Base-by-base conservation (phyloP, 2,888 invertebrate species). In the Galerucella nymphaeae region DNA sequence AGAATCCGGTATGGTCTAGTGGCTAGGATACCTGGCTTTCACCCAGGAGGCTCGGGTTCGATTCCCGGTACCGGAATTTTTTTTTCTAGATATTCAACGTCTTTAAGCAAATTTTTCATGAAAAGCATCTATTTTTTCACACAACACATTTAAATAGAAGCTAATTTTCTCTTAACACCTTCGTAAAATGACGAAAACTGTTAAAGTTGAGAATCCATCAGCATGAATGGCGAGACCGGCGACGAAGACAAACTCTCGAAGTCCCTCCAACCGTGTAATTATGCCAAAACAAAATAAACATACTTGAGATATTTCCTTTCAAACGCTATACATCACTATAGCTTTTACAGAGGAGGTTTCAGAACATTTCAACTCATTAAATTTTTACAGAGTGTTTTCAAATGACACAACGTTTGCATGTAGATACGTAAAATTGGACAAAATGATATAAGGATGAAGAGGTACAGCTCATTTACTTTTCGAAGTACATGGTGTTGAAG, bases 11-110 rank as follows among this genome's bases (percentile, higher is more conserved):
- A 82, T 83, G 82, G 83, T 90, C 90, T 90, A 90, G 90, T 90
- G 90, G 90, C 90, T 90, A 90, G 90, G 90, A 90, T 91, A 90
- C 90, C 90, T 90, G 90, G 90, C 90, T 90, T 89, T 90, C 90
- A 90, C 90, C 90, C 90, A 90, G 90, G 90, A 91, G 91, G 91
- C 91, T 90, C 90, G 91, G 90, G 91, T 91, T 91, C 91, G 91
- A 91, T 91, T 91, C 90, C 90, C 90, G 90, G 90, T 90, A 90
- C 89, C 90, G 90, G 90, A 90, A 90, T 73, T 16, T 84, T 73
- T 78, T 81, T 87, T 86, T 84, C 76, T 58, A 41, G 8, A 6
- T 55, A 16, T 55, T 30, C 30, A 5, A 30, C 5, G 10, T 9
- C 9, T 18, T 9, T 1, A 55, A 11, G 9, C 18, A 18, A 45